phyloP scores from a whole-genome alignment of 2,797 vertebrate genomes.

The Lophotriccus pileatus region DNA sequence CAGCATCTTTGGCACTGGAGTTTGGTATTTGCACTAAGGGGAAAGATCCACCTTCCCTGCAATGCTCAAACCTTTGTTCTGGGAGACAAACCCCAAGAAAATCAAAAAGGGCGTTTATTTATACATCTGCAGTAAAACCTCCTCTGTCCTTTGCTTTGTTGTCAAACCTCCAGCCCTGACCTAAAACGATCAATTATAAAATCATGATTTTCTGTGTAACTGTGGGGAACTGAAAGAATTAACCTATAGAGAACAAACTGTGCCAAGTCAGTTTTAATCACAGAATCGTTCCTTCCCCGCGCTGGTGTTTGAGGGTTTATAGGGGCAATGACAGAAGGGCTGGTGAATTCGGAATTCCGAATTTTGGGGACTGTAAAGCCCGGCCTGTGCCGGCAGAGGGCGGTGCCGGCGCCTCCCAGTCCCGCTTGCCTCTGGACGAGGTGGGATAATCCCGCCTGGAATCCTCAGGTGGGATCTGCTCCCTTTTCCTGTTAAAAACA shows the following conservation, averaged over 20 bases:
- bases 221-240: neutral
- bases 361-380: fast-evolving
- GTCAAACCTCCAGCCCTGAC: neutral
- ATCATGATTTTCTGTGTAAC: fast-evolving
- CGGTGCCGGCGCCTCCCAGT: neutral
- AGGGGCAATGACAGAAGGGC: fast-evolving
- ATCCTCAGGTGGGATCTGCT: fast-evolving
- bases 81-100: fast-evolving
- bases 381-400: neutral
- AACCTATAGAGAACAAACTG: too few species aligned
- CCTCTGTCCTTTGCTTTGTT: neutral
- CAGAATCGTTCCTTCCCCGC: fast-evolving
- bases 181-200: neutral
- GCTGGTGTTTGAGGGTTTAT: fast-evolving
- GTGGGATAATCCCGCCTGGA: fast-evolving
- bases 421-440: fast-evolving
- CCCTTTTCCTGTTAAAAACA: neutral
- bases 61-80: neutral
- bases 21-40: too few species aligned
- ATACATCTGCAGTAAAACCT: neutral
- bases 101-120: neutral
- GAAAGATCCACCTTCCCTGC: neutral
- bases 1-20: too few species aligned
- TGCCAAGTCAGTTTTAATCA: neutral
- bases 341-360: fast-evolving